Conservation (phyloP, 2,797 vertebrate species). For the Acanthis flammea region DNA sequence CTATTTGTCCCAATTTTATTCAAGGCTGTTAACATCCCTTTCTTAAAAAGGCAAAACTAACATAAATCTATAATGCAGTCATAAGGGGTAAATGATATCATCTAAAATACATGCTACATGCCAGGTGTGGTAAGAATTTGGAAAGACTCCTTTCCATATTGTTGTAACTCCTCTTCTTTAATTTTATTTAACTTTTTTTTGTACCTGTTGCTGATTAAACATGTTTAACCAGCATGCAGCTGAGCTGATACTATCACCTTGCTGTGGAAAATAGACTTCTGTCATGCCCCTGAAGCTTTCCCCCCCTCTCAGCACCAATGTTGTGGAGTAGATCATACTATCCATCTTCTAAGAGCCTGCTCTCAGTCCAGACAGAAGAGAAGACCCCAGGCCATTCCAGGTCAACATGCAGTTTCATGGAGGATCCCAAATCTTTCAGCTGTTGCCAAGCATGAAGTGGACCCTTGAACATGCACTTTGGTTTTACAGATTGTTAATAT, state of each 20-base stretch:
- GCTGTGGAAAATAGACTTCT: background rate
- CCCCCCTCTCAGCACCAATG: background rate
- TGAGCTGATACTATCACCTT: background rate
- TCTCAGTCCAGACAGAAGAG: background rate
- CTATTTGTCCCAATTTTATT: slow-evolving; percentile 61
- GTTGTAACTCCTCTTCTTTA: background rate
- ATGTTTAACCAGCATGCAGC: background rate
- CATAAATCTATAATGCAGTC: slow-evolving; percentile 19
- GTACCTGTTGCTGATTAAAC: background rate
- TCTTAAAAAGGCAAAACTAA: slow-evolving; percentile 36
- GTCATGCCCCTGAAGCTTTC: background rate
- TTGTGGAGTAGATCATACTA: background rate
- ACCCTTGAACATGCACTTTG: background rate
- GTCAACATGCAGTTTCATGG: background rate
- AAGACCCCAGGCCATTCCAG: background rate
- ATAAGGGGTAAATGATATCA: slow-evolving; percentile 20
- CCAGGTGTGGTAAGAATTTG: slow-evolving; percentile 28
- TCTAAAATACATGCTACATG: background rate
- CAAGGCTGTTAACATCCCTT: slow-evolving; percentile 55
- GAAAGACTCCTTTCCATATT: background rate
- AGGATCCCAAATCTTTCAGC: background rate
- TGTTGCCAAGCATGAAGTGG: background rate
- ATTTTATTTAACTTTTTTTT: background rate
- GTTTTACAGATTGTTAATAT: background rate
- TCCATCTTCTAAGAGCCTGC: background rate